These are phyloP conservation scores for Ophion ventricosus DNA, from an alignment of 2,888 invertebrate species.

Conservation along the genomic window DNA sequence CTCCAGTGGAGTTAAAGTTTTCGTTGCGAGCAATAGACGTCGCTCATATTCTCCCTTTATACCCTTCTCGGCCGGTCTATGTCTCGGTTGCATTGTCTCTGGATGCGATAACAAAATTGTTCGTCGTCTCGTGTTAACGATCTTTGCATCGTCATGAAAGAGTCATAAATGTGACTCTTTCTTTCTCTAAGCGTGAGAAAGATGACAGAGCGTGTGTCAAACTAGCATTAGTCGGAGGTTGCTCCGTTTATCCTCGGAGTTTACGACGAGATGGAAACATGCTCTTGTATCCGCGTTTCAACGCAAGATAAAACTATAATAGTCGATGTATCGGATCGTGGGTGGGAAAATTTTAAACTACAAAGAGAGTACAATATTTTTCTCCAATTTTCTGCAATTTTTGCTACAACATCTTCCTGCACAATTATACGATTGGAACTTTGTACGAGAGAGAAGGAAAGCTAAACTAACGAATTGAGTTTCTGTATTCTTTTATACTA, in stretches of 20 bases:
- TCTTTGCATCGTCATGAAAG: not conserved
- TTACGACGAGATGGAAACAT: not conserved
- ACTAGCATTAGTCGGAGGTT: no score
- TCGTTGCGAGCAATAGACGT: not conserved
- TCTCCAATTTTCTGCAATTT: conserved; percentile 11
- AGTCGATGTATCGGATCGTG: conserved; percentile 40
- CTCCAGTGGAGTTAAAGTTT: not conserved
- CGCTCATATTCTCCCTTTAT: not conserved
- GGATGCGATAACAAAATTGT: conserved; percentile 50
- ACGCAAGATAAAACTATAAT: conserved; percentile 12
- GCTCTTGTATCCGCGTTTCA: not conserved
- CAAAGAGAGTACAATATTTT: conserved; percentile 18
- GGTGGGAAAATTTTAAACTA: conserved; percentile 51
- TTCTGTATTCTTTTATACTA: conserved; percentile 57
- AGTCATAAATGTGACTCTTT: not conserved
- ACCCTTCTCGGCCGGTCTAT: not conserved
- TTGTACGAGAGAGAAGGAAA: not conserved
- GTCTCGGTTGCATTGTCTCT: conserved; percentile 13
- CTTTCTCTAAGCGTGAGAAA: not conserved
- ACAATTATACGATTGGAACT: not conserved
- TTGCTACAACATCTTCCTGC: conserved; percentile 39
- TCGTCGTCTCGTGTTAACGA: conserved; percentile 22
- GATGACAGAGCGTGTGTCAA: not conserved
- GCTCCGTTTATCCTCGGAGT: not conserved
- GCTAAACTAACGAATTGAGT: not conserved